phyloP scores from a whole-genome alignment of 1,140 invertebrate genomes.

The Bombyx mandarina region DNA sequence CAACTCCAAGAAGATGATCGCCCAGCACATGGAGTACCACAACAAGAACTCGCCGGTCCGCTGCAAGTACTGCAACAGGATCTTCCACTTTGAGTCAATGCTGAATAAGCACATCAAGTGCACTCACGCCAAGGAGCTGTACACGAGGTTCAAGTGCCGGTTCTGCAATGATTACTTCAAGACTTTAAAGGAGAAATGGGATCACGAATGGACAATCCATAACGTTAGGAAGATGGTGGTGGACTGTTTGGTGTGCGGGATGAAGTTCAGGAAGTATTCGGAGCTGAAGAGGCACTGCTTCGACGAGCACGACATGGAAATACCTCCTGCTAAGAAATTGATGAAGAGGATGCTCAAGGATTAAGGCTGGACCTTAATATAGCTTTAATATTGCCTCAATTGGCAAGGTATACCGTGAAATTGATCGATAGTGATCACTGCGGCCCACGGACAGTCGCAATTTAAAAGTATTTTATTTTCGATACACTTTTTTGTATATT shows the following conservation, averaged over 20 bases:
- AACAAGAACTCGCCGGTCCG: constrained; percentile 40
- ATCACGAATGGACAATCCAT: constrained; percentile 62
- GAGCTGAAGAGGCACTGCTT: constrained; percentile 53
- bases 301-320: constrained; percentile 33
- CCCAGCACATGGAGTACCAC: constrained; percentile 62
- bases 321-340: constrained; percentile 39
- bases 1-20: constrained; percentile 65
- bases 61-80: constrained; percentile 47
- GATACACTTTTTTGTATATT: too few species aligned
- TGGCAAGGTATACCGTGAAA: too few species aligned
- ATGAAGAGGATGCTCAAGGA: constrained; percentile 20
- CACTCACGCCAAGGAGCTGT: constrained; percentile 31
- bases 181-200: constrained; percentile 63
- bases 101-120: constrained; percentile 61
- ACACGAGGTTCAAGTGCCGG: constrained; percentile 39
- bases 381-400: neutral
- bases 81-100: constrained; percentile 57
- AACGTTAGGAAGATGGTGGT: constrained; percentile 55
- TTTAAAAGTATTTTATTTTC: too few species aligned
- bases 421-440: too few species aligned
- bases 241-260: constrained; percentile 52
- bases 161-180: constrained; percentile 49
- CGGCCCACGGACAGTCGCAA: too few species aligned
- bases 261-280: constrained; percentile 56
- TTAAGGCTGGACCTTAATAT: constrained; percentile 4